Evolutionary conservation across 2,888 invertebrate genomes (phyloP).

Genomic region (Syritta pipiens): DNA sequence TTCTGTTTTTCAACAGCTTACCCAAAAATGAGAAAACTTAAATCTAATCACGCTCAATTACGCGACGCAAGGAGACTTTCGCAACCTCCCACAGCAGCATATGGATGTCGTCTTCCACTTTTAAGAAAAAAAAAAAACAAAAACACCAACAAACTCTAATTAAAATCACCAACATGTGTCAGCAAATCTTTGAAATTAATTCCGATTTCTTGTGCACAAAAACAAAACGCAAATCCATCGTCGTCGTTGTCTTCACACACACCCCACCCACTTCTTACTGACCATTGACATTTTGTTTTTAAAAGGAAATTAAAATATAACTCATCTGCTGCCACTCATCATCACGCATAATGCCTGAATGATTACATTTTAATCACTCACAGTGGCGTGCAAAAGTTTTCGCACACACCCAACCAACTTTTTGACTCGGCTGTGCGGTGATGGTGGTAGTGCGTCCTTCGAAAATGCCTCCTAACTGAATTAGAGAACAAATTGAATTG

Average conservation of each 20-base stretch:
- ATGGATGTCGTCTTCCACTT: neutral
- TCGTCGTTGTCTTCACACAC: neutral
- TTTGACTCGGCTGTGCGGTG: neutral
- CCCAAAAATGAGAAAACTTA: constrained; percentile 4
- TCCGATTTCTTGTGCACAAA: neutral
- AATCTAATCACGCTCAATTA: constrained; percentile 41
- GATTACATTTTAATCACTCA: constrained; percentile 9
- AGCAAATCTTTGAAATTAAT: constrained; percentile 43
- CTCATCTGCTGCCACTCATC: constrained; percentile 23
- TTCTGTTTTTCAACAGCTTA: neutral
- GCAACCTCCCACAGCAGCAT: constrained; percentile 2
- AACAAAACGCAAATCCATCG: too few species aligned
- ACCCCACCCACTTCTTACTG: constrained; percentile 1
- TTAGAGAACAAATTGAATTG: constrained; percentile 71
- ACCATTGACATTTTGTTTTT: neutral
- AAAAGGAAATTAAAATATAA: constrained; percentile 22
- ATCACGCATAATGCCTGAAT: constrained; percentile 7
- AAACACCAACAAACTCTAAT: constrained; percentile 30
- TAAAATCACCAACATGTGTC: constrained; percentile 42
- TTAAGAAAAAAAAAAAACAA: neutral
- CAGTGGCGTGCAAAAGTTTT: constrained; percentile 5
- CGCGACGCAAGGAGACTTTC: constrained; percentile 1
- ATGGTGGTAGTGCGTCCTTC: too few species aligned
- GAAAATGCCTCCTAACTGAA: constrained; percentile 62
- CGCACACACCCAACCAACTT: neutral